Evolutionary conservation across 1,140 invertebrate species (phyloP), one percentile per base, ranked within the genome.

Genomic region (Drosophila novamexicana): DNA sequence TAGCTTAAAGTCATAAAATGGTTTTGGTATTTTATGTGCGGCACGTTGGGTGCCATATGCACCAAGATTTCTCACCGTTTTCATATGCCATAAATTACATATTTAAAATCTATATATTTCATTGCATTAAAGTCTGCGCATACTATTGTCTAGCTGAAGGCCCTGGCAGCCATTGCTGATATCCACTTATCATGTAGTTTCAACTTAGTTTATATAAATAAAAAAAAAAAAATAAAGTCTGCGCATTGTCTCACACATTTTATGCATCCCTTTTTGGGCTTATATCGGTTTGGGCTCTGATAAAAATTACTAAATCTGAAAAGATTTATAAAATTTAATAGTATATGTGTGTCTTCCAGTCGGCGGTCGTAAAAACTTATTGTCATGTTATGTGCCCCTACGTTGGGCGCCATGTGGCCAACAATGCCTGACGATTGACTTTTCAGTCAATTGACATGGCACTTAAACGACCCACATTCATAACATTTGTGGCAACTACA

Each of bases 361-460:
- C 34, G 3, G 9, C 18, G n/a, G 44, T 32, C 44, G n/a, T 49
- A 39, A 49, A 67, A 47, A 9, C 42, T n/a, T 32, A 56, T 49
- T 22, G 29, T 14, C 7, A 36, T 44, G 44, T 61, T 50, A 68
- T 53, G 22, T 45, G n/a, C 14, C 1, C 16, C 16, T 29, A 47
- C 45, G 16, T 47, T 47, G 14, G 9, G 16, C 32, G 42, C 57
- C 57, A 53, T 29, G n/a, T 40, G 53, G 22, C 6, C 16, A 14
- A 34, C 32, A 37, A 22, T 34, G 42, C 0, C 42, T 29, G 5
- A 18, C 47, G 37, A 36, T 42, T 37, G 44, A 65, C 16, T 57
- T 70, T 49, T 34, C 68, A 57, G 34, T 39, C 61, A 47, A 64
- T 64, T 64, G 49, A n/a, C 67, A 53, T 10, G 66, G 29, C 66